These are phyloP conservation scores for Corythornis madagascariensis DNA, from an alignment of 2,113 vertebrate genomes.

Conservation along the genomic window DNA sequence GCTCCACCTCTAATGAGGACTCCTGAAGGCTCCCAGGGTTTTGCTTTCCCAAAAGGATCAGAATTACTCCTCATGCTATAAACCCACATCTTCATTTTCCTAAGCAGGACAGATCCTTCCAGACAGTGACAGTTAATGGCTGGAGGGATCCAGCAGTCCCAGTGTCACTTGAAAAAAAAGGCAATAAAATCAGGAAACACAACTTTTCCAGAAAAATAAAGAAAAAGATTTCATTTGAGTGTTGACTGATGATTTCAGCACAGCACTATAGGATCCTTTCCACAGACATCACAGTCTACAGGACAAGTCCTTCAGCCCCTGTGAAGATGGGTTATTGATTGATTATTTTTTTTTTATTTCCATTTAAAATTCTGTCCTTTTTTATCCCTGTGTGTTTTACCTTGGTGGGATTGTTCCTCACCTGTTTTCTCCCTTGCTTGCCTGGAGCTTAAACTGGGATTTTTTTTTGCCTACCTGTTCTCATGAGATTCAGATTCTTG, in stretches of 20 bases:
- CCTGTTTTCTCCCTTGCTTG: not conserved
- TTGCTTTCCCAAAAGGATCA: not conserved
- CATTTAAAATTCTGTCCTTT: not conserved
- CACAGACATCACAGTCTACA: not conserved
- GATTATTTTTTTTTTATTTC: not conserved
- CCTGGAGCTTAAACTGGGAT: not conserved
- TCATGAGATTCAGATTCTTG: not conserved
- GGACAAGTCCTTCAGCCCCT: not conserved
- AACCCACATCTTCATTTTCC: not conserved
- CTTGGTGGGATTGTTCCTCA: not conserved
- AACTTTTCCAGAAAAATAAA: not conserved
- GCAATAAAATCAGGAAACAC: not conserved
- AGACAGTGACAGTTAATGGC: not conserved
- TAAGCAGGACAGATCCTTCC: not conserved
- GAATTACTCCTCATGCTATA: not conserved
- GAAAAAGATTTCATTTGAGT: not conserved
- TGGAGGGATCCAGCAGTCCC: not conserved
- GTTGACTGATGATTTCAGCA: not conserved
- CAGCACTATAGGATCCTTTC: not conserved
- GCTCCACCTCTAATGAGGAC: not conserved
- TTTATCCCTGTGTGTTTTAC: not conserved
- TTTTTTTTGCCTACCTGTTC: not conserved
- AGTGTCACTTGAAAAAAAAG: not conserved
- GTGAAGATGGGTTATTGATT: conserved; percentile 39
- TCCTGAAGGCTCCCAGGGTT: not conserved